phyloP scores from a whole-genome alignment of 2,888 invertebrate species.

The Temnothorax unifasciatus region DNA sequence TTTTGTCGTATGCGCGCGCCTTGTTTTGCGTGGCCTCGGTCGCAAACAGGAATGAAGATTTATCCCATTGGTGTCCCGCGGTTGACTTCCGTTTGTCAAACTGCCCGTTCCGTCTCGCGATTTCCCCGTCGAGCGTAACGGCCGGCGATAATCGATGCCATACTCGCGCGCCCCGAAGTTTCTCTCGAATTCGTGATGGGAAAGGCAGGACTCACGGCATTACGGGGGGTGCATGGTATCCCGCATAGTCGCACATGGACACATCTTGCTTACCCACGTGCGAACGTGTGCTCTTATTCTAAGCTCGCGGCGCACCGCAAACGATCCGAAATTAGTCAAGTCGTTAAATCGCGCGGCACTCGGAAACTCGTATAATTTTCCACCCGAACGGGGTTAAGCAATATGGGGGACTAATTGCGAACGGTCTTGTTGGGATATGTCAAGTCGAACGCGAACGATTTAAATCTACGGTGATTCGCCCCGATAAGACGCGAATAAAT shows the following conservation, averaged over 20 bases:
- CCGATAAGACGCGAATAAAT: background rate
- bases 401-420: constrained; percentile 82
- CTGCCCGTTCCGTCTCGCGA: constrained; percentile 25
- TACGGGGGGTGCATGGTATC: background rate
- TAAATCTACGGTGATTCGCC: constrained; percentile 4
- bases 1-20: constrained; percentile 47
- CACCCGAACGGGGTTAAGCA: constrained; percentile 72
- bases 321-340: constrained; percentile 77
- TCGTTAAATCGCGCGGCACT: constrained; percentile 74
- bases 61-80: constrained; percentile 40
- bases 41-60: constrained; percentile 56
- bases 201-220: background rate
- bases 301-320: constrained; percentile 48
- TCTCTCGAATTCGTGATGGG: constrained; percentile 32
- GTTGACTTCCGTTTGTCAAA: constrained; percentile 58
- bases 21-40: constrained; percentile 42
- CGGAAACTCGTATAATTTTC: constrained; percentile 81
- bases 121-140: constrained; percentile 22
- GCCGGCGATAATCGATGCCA: constrained; percentile 45
- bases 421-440: constrained; percentile 70
- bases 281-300: constrained; percentile 46
- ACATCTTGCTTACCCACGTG: constrained; percentile 33
- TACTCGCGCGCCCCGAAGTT: constrained; percentile 35
- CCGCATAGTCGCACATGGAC: constrained; percentile 19
- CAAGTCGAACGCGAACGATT: constrained; percentile 22